Percentiles rank a stretch among this genome's conserved stretches.
Evolutionary conservation across 2,113 vertebrate species (phyloP).

Genomic region (Manacus vitellinus): DNA sequence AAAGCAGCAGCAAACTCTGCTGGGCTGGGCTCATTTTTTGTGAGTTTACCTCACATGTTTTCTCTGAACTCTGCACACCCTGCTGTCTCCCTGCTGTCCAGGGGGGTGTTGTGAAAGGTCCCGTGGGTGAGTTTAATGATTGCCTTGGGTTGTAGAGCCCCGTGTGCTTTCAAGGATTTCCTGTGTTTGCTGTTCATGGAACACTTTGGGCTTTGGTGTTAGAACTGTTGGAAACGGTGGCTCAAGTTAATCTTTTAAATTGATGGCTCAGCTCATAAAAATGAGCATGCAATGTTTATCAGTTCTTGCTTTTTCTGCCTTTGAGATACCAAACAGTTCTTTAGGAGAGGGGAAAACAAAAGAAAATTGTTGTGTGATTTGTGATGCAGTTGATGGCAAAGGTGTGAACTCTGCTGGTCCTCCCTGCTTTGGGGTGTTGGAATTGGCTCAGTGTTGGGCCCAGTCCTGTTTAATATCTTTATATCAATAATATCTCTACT

Average conservation of each 20-base stretch:
- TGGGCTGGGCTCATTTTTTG: too few relatives aligned
- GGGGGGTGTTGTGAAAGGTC: neutral
- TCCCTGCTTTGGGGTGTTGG: neutral
- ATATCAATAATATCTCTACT: neutral
- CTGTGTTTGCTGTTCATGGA: neutral
- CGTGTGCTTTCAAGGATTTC: neutral
- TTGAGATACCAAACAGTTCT: neutral
- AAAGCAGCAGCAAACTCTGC: neutral
- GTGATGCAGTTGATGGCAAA: neutral
- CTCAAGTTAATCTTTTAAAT: neutral
- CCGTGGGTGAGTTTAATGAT: neutral
- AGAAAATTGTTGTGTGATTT: accelerated
- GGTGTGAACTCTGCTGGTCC: neutral
- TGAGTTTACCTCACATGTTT: accelerated
- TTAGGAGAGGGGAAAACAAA: neutral
- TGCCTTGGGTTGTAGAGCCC: neutral
- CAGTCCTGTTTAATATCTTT: neutral
- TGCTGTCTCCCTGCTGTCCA: neutral
- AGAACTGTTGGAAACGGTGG: neutral
- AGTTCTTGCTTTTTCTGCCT: neutral
- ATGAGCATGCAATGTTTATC: neutral
- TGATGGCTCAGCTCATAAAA: neutral
- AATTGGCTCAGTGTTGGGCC: neutral
- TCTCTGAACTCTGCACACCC: neutral
- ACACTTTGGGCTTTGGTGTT: neutral